phyloP scores from a whole-genome alignment of 2,113 vertebrate species.

The Turnix velox region DNA sequence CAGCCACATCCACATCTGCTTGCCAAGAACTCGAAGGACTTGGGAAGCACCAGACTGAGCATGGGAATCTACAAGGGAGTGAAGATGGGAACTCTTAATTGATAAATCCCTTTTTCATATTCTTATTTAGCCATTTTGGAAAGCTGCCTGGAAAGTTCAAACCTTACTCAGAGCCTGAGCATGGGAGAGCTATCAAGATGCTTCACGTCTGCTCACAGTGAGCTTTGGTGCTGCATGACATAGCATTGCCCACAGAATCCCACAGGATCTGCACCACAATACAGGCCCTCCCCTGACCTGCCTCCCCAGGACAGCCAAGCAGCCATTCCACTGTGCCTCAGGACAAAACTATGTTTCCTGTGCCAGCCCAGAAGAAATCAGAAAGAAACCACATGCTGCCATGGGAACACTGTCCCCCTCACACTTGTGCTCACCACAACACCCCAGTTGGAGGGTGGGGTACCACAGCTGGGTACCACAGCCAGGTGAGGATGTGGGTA shows the following conservation, averaged over 20 bases:
- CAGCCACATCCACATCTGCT: neutral
- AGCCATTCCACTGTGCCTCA: rapidly evolving
- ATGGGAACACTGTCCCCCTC: rapidly evolving
- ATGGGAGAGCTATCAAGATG: rapidly evolving
- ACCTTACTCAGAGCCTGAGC: neutral
- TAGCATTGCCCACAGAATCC: neutral
- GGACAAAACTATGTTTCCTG: rapidly evolving
- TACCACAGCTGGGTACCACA: neutral
- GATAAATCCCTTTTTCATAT: neutral
- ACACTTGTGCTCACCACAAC: rapidly evolving
- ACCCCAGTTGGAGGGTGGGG: rapidly evolving
- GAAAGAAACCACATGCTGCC: neutral
- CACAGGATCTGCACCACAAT: rapidly evolving
- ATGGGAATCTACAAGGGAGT: neutral
- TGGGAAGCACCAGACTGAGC: neutral
- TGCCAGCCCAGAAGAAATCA: neutral
- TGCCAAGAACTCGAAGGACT: neutral
- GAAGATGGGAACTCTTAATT: neutral
- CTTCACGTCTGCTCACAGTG: neutral
- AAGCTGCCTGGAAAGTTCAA: neutral
- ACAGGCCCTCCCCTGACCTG: neutral
- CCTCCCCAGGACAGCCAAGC: neutral
- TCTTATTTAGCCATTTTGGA: neutral
- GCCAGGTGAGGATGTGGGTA: neutral
- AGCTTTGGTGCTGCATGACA: neutral